Evolutionary conservation across 2,888 invertebrate species (phyloP).

Genomic region (Eudiplozoon nipponicum): DNA sequence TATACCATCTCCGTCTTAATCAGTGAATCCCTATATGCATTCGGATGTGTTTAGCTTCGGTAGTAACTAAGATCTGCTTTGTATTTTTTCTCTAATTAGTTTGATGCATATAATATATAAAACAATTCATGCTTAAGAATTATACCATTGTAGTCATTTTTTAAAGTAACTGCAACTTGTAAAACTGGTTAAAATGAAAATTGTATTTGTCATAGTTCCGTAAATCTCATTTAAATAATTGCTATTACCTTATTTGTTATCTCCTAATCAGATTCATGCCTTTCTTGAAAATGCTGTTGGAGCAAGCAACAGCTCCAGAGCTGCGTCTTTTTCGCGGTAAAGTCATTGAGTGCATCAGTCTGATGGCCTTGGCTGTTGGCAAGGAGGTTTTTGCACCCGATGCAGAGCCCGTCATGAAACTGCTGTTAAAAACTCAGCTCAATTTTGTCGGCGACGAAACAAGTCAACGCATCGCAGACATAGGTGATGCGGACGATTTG

Average conservation of each 20-base stretch:
- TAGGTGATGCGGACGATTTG: neutral
- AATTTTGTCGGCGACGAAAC: constrained; percentile 33
- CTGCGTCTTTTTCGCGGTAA: constrained; percentile 68
- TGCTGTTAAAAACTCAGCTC: constrained; percentile 56
- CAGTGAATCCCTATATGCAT: too few relatives aligned
- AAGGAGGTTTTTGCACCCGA: constrained; percentile 25
- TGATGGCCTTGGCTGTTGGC: constrained; percentile 45
- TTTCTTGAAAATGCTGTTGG: constrained; percentile 74
- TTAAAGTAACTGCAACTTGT: too few relatives aligned
- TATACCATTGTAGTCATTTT: too few relatives aligned
- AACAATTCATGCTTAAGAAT: too few relatives aligned
- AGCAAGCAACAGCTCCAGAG: constrained; percentile 46
- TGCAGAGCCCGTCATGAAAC: constrained; percentile 57
- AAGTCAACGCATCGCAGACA: too few relatives aligned
- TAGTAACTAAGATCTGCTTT: too few relatives aligned
- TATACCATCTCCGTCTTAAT: too few relatives aligned
- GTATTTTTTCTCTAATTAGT: too few relatives aligned
- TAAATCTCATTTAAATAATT: constrained; percentile 3
- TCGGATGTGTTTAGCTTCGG: too few relatives aligned
- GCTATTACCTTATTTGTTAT: constrained; percentile 15
- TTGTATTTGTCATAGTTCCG: too few relatives aligned
- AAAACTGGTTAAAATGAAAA: too few relatives aligned
- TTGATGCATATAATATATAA: too few relatives aligned
- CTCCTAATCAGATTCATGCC: constrained; percentile 38
- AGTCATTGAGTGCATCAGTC: constrained; percentile 86